Evolutionary conservation across 1,140 invertebrate genomes (phyloP).

Genomic region (Chionoecetes opilio): DNA sequence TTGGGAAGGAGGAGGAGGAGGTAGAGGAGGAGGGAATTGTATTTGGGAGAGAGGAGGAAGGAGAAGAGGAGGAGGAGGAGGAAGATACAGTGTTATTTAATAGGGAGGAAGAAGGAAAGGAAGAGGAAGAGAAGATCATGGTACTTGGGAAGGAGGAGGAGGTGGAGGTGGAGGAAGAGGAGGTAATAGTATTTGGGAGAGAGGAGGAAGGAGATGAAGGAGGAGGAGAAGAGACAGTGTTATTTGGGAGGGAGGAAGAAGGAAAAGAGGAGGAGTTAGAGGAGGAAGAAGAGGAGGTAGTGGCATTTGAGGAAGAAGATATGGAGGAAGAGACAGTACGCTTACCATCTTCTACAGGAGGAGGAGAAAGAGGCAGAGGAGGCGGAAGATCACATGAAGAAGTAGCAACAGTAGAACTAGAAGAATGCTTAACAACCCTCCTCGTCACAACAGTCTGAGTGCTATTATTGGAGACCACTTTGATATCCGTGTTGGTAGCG

Average conservation of each 20-base stretch:
- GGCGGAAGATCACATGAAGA: background rate
- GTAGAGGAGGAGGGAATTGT: background rate
- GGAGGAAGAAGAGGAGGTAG: background rate
- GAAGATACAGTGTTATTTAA: background rate
- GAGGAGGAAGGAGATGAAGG: background rate
- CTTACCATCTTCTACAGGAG: too few species aligned
- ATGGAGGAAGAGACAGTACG: too few species aligned
- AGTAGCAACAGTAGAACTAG: background rate
- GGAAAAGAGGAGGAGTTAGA: background rate
- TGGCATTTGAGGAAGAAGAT: background rate
- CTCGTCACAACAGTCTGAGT: constrained; percentile 65
- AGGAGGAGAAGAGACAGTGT: background rate
- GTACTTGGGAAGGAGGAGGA: too few species aligned
- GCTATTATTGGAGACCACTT: constrained; percentile 65
- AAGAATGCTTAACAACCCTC: background rate
- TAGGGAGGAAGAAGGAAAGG: background rate
- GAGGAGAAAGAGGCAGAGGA: background rate
- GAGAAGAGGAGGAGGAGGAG: background rate
- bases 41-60: background rate
- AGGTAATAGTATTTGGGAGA: background rate
- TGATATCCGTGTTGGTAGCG: constrained; percentile 67
- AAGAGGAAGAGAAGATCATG: too few species aligned
- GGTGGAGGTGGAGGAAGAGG: background rate
- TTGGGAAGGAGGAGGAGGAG: background rate
- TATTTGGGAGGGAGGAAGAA: background rate